Base-by-base conservation (phyloP, 2,888 invertebrate species). In the Microdon myrmicae region DNA sequence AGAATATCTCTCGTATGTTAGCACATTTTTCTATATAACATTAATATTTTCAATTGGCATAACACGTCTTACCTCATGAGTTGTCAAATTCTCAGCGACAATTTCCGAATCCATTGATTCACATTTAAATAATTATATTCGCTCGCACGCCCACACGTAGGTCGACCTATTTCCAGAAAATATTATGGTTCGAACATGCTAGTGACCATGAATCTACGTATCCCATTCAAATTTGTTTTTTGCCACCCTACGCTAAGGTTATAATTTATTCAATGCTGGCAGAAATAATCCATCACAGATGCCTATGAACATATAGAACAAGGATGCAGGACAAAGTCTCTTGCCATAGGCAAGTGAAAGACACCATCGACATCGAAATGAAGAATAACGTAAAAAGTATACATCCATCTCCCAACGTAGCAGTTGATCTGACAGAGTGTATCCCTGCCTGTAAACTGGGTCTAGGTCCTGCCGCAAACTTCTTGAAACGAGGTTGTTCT, bases 401-500 rank as follows among this genome's bases (percentile, higher is more conserved):
- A 16, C 16, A 26, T 44, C 19, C n/a, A n/a, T n/a, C 10, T 34
- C 32, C 23, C 29, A 25, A 51, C 31, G 45, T 32, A 45, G 37
- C 28, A 45, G 39, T 23, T 51, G 51, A 35, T 43, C 43, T 47
- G 32, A 31, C 45, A 9, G 29, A 45, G 51, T 43, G 47, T 13
- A 16, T 35, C 37, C 51, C 58, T 47, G 51, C 64, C n/a, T n/a
- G n/a, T n/a, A 43, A 64, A 64, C 64, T 64, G 64, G 64, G 64
- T 64, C 64, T 58, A 53, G 58, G 64, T 64, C 58, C 47, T 17
- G 41, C 37, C 35, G 31, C 16, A 26, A 25, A 34, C n/a, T n/a
- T n/a, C n/a, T n/a, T n/a, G n/a, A n/a, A n/a, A n/a, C n/a, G n/a
- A n/a, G n/a, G n/a, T n/a, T n/a, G n/a, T n/a, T n/a, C n/a, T n/a